phyloP scores from a whole-genome alignment of 2,113 vertebrate species.

The Martes martes region DNA sequence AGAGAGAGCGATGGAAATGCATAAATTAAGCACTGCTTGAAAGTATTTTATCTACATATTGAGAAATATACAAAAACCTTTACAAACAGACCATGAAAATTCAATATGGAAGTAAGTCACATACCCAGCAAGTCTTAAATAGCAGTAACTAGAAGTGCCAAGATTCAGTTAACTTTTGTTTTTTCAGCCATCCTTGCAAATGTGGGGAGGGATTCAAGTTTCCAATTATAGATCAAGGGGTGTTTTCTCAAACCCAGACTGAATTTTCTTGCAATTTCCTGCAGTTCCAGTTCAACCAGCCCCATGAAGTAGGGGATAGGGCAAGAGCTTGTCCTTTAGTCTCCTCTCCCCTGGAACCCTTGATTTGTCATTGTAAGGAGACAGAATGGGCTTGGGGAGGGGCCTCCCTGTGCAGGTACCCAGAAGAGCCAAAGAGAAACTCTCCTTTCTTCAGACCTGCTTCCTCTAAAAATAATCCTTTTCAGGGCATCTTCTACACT shows the following conservation, averaged over 20 bases:
- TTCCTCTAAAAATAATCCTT: background rate
- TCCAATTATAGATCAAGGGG: background rate
- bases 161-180: background rate
- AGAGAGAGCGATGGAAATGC: background rate
- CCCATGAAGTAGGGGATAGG: accelerated
- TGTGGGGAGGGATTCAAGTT: background rate
- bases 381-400: background rate
- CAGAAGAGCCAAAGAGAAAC: background rate
- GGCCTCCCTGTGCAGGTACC: background rate
- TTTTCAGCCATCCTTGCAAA: background rate
- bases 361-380: background rate
- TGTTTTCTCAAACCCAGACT: background rate
- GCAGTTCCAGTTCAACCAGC: background rate
- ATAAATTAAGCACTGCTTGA: background rate
- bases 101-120: background rate
- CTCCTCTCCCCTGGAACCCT: background rate
- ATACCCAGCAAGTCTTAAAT: background rate
- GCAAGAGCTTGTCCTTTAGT: background rate
- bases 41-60: background rate
- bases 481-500: background rate
- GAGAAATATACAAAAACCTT: background rate
- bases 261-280: background rate
- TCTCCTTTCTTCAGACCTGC: too few relatives aligned
- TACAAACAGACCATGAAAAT: background rate
- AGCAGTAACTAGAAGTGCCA: background rate